Percentiles rank a stretch among this genome's conserved stretches.
Conservation (phyloP, 2,888 invertebrate species). For the Caenorhabditis virilis region DNA sequence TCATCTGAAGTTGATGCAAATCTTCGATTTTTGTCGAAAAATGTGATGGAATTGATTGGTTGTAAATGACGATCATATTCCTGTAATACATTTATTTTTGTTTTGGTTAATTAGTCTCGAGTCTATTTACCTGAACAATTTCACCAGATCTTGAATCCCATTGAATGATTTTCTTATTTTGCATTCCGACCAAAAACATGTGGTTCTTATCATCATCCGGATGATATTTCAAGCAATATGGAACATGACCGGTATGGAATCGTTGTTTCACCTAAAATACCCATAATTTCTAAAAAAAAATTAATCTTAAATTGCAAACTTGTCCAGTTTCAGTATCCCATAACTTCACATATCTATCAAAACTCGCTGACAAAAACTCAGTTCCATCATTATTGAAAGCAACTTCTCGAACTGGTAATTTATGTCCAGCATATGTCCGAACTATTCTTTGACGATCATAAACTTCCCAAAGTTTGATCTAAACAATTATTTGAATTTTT, state of each 20-base stretch:
- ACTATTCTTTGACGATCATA: slow-evolving; percentile 91
- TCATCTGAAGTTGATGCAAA: slow-evolving; percentile 99
- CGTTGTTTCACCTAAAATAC: slow-evolving; percentile 72
- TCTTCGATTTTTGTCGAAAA: slow-evolving; percentile 95
- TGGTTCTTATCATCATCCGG: slow-evolving; percentile 96
- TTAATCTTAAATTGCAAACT: too few relatives aligned
- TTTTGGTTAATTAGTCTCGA: too few relatives aligned
- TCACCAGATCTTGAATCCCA: slow-evolving; percentile 95
- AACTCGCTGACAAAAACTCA: slow-evolving; percentile 89
- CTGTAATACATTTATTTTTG: too few relatives aligned
- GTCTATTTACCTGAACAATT: too few relatives aligned
- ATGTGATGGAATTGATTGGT: slow-evolving; percentile 97
- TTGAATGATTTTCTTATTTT: slow-evolving; percentile 99
- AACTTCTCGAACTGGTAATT: slow-evolving; percentile 88
- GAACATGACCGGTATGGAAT: slow-evolving; percentile 93
- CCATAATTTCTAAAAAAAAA: too few relatives aligned
- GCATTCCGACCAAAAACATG: slow-evolving; percentile 90
- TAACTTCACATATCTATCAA: slow-evolving; percentile 93
- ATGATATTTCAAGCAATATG: slow-evolving; percentile 96
- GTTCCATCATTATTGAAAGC: slow-evolving; percentile 90
- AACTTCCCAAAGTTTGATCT: slow-evolving; percentile 88
- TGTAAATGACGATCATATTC: slow-evolving; percentile 98
- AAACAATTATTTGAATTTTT: slow-evolving; percentile 6
- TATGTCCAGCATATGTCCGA: slow-evolving; percentile 91
- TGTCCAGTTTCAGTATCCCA: slow-evolving; percentile 97